These are phyloP conservation scores for Eira barbara DNA, from an alignment of 2,113 vertebrate species.

Conservation along the genomic window DNA sequence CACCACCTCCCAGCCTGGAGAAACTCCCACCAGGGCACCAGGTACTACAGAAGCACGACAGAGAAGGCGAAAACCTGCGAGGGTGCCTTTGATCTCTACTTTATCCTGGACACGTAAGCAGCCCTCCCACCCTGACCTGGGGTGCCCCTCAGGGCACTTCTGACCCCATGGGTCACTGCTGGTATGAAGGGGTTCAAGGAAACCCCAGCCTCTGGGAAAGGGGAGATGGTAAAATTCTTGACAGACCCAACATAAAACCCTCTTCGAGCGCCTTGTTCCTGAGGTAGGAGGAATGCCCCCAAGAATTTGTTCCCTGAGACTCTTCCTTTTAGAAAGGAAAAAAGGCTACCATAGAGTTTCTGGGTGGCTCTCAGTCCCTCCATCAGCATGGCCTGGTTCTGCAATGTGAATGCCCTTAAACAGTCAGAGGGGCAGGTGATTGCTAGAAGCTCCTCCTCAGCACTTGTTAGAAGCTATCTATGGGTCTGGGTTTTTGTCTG, in stretches of 20 bases:
- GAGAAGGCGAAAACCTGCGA: constrained; percentile 85
- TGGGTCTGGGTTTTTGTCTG: neutral
- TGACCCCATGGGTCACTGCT: neutral
- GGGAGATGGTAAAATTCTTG: neutral
- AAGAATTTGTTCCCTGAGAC: neutral
- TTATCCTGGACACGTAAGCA: constrained; percentile 95
- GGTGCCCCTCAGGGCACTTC: too few species aligned
- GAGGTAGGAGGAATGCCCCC: neutral
- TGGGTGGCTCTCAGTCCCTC: neutral
- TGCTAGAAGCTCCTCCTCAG: neutral
- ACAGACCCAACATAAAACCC: neutral
- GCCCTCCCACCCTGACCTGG: neutral
- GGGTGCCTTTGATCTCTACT: constrained; percentile 94
- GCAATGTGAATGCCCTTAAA: too few species aligned
- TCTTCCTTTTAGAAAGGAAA: neutral
- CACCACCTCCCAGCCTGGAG: neutral
- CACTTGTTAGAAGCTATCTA: neutral
- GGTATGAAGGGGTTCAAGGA: neutral
- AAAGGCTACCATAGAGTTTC: neutral
- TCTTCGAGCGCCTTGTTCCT: neutral
- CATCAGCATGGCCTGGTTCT: neutral
- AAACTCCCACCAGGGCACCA: neutral
- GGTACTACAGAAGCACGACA: constrained; percentile 28
- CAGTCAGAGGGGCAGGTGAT: too few species aligned
- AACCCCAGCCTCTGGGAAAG: neutral